Base-by-base conservation (phyloP, 2,888 invertebrate species). In the Parnassius apollo region DNA sequence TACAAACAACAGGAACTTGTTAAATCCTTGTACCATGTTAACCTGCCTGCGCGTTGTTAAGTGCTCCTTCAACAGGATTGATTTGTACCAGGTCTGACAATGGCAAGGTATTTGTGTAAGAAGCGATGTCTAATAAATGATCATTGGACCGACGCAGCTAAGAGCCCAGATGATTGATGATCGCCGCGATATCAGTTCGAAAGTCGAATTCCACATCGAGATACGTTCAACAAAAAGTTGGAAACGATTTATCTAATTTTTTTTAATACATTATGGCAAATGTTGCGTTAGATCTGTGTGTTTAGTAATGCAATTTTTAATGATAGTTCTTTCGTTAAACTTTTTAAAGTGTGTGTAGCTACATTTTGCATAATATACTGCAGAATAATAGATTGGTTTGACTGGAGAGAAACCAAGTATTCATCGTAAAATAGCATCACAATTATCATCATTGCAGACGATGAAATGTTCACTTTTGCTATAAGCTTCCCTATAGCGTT, bases 91-190 rank as follows among this genome's bases (percentile, higher is more conserved):
- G 25, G 67, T 65, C 68, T 22, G 63, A 66, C 65, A 63, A 68
- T 62, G 69, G 62, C 65, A 55, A 53, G 61, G 68, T 69, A 69
- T 69, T 69, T 69, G 68, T 70, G 68, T 67, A 66, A 65, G 68
- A 58, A 65, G 61, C 69, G 66, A 68, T 66, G 65, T 68, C 61
- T 70, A 61, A 69, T 68, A 69, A 69, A 72, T 70, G 69, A 62
- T 65, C 64, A 65, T 65, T 35, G 67, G 60, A 46, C 61, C 66
- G 51, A 64, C 66, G 68, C 62, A 63, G 66, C 67, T 65, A 64
- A 61, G 59, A 63, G 64, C n/a, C 65, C 35, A 58, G 52, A 58
- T 61, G 61, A 57, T 61, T 62, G 68, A 70, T 69, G 61, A 65
- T 58, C 66, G 50, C 55, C 48, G 4, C 46, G 58, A 25, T 62